phyloP scores from a whole-genome alignment of 2,888 invertebrate species.

The Pocota personata region DNA sequence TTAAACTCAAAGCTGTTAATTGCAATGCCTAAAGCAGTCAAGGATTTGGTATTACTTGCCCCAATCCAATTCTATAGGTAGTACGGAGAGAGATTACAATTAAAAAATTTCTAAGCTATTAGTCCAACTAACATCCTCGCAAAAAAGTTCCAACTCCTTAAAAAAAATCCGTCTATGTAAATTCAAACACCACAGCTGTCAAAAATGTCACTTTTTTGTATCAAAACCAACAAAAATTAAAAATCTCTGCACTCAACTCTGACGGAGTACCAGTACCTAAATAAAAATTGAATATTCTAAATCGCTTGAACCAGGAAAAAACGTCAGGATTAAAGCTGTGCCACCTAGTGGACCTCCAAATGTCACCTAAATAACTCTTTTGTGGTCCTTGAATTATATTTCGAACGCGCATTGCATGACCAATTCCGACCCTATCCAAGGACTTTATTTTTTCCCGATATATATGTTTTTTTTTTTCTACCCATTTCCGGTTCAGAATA shows the following conservation, averaged over 20 bases:
- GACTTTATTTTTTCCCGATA: slow-evolving; percentile 13
- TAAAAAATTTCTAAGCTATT: neutral
- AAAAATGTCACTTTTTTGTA: slow-evolving; percentile 45
- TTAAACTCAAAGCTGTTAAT: too few species aligned
- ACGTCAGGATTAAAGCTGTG: slow-evolving; percentile 44
- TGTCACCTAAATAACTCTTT: slow-evolving; percentile 65
- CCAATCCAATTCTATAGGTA: too few species aligned
- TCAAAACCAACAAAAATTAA: neutral
- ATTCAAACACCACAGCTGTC: slow-evolving; percentile 40
- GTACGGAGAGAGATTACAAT: too few species aligned
- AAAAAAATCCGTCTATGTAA: slow-evolving; percentile 41
- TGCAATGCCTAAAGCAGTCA: too few species aligned
- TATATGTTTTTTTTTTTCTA: slow-evolving; percentile 5
- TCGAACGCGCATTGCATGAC: slow-evolving; percentile 2
- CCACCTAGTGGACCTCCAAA: slow-evolving; percentile 43
- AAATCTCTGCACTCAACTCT: slow-evolving; percentile 16
- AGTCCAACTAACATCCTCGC: neutral
- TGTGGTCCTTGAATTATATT: slow-evolving; percentile 62
- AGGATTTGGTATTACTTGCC: too few species aligned
- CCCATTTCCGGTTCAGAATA: slow-evolving; percentile 68
- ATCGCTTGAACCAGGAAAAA: slow-evolving; percentile 20
- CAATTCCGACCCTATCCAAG: neutral
- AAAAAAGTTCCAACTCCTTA: neutral
- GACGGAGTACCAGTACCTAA: neutral
- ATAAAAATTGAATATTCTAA: slow-evolving; percentile 48